Evolutionary conservation across 2,113 vertebrate species (phyloP), one percentile per base, ranked within the genome.

Genomic region (Otocyon megalotis): DNA sequence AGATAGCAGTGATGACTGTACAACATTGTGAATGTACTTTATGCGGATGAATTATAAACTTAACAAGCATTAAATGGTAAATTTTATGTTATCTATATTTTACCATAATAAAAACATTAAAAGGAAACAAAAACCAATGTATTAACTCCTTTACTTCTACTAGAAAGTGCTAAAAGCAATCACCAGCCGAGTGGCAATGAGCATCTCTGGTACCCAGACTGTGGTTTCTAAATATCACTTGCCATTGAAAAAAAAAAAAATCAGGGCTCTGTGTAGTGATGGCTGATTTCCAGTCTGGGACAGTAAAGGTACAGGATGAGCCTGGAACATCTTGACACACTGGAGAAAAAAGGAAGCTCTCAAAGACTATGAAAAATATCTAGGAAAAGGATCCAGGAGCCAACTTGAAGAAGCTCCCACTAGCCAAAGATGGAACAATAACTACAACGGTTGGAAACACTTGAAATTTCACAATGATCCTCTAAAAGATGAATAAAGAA

Each of bases 171-270:
- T 89, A 53, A 89, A 53, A 89, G 5, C 8, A 9, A 82, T 24
- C 24, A 50, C 30, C 53, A 50, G 50, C 32, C 37, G 30, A 35
- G 2, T 67, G 62, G 50, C 19, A 87, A 26, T n/a, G 35, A 93
- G 60, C 5, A 56, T 26, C n/a, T 5, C 58, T 65, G 54, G 32
- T 62, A 17, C 15, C 58, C 48, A 77, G 60, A 48, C 13, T 86
- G 58, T 86, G n/a, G n/a, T 63, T 77, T 86, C 43, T 87, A 87
- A 87, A 60, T 54, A 95, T 56, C 48, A 24, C 79, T 95, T 71
- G 24, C 53, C 81, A 79, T 22, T 37, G 28, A 35, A 88, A 92
- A 88, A 92, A 92, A 88, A 92, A 90, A 35, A 35, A 82, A 56
- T 48, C 54, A 63, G 8, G 19, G 6, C 3, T 92, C 43, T 65